Conservation (phyloP, 2,113 vertebrate species). For the Jaculus jaculus region DNA sequence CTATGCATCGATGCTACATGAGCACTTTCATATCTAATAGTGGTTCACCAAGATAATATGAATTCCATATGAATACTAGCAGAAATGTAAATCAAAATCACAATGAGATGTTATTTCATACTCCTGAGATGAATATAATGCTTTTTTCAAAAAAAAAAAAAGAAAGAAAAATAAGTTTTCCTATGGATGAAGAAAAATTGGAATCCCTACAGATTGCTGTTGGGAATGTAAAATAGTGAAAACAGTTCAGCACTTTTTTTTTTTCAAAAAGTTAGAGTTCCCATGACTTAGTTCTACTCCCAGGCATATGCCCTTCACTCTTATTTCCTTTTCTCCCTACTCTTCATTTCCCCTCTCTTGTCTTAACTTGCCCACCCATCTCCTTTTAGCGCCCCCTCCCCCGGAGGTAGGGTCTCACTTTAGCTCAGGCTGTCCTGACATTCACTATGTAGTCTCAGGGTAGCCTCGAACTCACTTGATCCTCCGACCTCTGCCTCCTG, state of each 20-base stretch:
- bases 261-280: background rate
- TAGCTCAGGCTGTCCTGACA: no score
- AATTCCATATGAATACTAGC: background rate
- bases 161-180: background rate
- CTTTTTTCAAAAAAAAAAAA: no score
- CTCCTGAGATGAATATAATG: background rate
- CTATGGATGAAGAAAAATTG: background rate
- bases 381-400: no score
- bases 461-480: no score
- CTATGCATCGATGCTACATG: background rate
- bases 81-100: constrained; percentile 13
- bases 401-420: no score
- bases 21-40: background rate
- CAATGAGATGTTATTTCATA: background rate
- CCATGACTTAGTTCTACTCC: background rate
- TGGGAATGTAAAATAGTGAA: background rate
- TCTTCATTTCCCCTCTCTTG: background rate
- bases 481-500: no score
- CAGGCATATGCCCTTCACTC: background rate
- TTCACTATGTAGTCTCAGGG: no score
- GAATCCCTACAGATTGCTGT: background rate
- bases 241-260: background rate
- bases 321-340: background rate
- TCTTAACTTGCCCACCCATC: background rate
- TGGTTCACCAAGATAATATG: background rate